phyloP scores from a whole-genome alignment of 2,113 vertebrate genomes.

The Melanerpes formicivorus region DNA sequence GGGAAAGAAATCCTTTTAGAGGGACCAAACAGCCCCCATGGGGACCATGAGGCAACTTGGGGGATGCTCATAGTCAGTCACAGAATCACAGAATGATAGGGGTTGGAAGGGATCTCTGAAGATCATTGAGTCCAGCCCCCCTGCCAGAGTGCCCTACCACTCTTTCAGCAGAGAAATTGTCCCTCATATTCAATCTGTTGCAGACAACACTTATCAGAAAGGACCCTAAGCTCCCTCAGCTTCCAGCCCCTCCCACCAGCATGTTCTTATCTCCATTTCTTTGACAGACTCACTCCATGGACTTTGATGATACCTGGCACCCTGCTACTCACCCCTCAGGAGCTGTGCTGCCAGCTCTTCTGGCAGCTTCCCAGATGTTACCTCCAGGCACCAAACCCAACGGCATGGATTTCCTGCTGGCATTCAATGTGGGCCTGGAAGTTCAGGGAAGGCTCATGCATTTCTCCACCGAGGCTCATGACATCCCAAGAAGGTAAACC shows the following conservation, averaged over 20 bases:
- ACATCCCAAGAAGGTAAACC: conserved; percentile 87
- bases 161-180: too few relatives aligned
- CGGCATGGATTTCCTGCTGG: conserved; percentile 84
- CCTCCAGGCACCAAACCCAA: conserved; percentile 78
- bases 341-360: conserved; percentile 84
- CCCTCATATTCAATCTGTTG: too few relatives aligned
- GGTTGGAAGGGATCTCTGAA: too few relatives aligned
- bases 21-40: accelerated
- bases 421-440: conserved; percentile 88
- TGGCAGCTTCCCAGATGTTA: conserved; percentile 86
- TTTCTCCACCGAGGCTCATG: conserved; percentile 84
- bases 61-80: background rate
- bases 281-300: conserved; percentile 87
- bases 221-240: background rate
- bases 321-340: conserved; percentile 90
- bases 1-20: background rate
- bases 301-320: conserved; percentile 92
- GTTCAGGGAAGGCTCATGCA: conserved; percentile 88
- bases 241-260: background rate
- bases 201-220: background rate
- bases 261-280: background rate
- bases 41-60: background rate
- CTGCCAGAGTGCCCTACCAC: too few relatives aligned
- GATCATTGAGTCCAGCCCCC: too few relatives aligned
- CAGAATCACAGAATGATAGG: too few relatives aligned